phyloP scores from a whole-genome alignment of 2,797 vertebrate species.

The Todus mexicanus region DNA sequence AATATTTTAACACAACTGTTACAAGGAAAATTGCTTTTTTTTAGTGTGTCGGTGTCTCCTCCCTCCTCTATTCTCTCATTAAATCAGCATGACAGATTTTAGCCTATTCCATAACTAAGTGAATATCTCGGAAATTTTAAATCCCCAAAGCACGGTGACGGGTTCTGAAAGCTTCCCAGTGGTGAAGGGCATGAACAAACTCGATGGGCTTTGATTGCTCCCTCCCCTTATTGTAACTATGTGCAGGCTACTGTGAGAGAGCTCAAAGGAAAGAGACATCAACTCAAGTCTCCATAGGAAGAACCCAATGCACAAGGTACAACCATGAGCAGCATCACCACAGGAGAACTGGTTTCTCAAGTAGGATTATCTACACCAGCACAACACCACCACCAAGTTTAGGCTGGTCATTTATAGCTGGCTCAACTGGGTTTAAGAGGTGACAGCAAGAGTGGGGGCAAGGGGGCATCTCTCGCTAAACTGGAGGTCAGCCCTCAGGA shows the following conservation, averaged over 20 bases:
- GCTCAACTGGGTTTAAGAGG: not conserved
- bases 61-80: slow-evolving; percentile 51
- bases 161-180: slow-evolving; percentile 53
- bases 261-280: not conserved
- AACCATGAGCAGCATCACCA: not conserved
- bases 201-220: not conserved
- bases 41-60: slow-evolving; percentile 37
- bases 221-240: not conserved
- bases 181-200: not conserved
- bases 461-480: not conserved
- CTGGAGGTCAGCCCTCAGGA: not conserved
- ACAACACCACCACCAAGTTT: not conserved
- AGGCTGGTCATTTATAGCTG: not conserved
- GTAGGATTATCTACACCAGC: not conserved
- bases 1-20: slow-evolving; percentile 71
- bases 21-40: slow-evolving; percentile 62
- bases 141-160: slow-evolving; percentile 37
- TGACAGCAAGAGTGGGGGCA: not conserved
- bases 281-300: not conserved
- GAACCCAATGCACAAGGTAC: not conserved
- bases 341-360: not conserved
- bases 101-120: slow-evolving; percentile 62
- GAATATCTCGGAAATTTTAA: slow-evolving; percentile 65
- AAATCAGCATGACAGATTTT: slow-evolving; percentile 61
- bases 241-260: not conserved